Base-by-base conservation (phyloP, 1,140 invertebrate species). In the Eupeodes corollae region DNA sequence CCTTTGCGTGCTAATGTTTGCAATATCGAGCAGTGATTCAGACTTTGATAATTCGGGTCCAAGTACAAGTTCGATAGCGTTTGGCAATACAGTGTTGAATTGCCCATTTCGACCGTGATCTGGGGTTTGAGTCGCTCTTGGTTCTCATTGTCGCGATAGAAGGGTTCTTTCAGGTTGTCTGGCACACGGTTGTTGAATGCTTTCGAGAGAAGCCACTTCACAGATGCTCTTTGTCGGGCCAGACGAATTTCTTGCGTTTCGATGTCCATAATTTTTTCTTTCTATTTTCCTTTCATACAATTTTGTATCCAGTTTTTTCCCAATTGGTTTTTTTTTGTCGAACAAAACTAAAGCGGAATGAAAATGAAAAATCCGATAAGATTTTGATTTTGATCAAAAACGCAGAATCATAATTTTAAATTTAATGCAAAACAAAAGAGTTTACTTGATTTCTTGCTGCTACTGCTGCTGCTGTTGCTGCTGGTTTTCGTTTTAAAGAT, bases 181-280 rank as follows among this genome's bases (percentile, higher is more conserved):
- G 94, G 94, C 62, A 96, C 86, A 69, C 86, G 83, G 74, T 92
- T 91, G 73, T 92, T 92, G 77, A 92, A 97, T 49, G 93, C 90
- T 75, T 97, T 97, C 55, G 89, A 88, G 44, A 98, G 76, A 53
- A 98, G 81, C 94, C 94, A 98, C 82, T 92, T 89, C 59, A 98
- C 82, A 59, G 93, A 96, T 58, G 92, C 91, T 73, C 90, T 79
- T 71, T 97, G 88, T 77, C 96, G 97, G 57, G 92, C 92, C 93
- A 61, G 61, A 58, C 61, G 61, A 59, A 63, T 63, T 61, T 63
- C 61, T 59, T 63, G 61, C 56, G 61, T 59, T 59, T 63, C 59
- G 54, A 52, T 57, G 57, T 63, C 61, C 61, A 63, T 63, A 40
- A 15, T 42, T 37, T 26, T 26, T 26, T 26, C 8, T 26, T 26